These are phyloP conservation scores for Scrobipalpa costella DNA, from an alignment of 2,888 invertebrate genomes.

Conservation along the genomic window DNA sequence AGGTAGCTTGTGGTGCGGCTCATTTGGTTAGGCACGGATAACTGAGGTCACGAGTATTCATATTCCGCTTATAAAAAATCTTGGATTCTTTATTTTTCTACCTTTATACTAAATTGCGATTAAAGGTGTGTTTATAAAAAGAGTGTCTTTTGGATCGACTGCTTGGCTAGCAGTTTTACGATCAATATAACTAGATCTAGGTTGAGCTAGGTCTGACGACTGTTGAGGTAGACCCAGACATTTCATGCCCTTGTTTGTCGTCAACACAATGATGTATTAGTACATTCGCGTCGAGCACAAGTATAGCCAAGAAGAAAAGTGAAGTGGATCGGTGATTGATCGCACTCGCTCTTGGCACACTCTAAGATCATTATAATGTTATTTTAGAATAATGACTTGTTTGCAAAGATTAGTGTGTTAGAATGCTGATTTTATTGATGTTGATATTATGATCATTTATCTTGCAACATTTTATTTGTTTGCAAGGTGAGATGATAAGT, in stretches of 20 bases:
- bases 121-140: too few relatives aligned
- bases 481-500: not conserved
- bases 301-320: slow-evolving; percentile 7
- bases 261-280: slow-evolving; percentile 3
- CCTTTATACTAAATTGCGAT: too few relatives aligned
- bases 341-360: not conserved
- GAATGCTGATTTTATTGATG: slow-evolving; percentile 1
- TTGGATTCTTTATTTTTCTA: too few relatives aligned
- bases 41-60: too few relatives aligned
- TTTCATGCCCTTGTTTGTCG: not conserved
- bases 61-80: too few relatives aligned
- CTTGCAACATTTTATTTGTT: not conserved
- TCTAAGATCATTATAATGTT: not conserved
- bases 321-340: slow-evolving; percentile 2
- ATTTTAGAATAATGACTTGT: not conserved
- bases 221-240: not conserved
- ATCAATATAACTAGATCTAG: too few relatives aligned
- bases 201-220: not conserved
- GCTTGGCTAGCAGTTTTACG: too few relatives aligned
- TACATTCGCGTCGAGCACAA: not conserved
- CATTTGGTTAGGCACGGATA: too few relatives aligned
- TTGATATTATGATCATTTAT: not conserved
- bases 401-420: not conserved
- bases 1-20: too few relatives aligned
- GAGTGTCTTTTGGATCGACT: too few relatives aligned